Base-by-base conservation (phyloP, 2,888 invertebrate species). In the Conus canariensis region DNA sequence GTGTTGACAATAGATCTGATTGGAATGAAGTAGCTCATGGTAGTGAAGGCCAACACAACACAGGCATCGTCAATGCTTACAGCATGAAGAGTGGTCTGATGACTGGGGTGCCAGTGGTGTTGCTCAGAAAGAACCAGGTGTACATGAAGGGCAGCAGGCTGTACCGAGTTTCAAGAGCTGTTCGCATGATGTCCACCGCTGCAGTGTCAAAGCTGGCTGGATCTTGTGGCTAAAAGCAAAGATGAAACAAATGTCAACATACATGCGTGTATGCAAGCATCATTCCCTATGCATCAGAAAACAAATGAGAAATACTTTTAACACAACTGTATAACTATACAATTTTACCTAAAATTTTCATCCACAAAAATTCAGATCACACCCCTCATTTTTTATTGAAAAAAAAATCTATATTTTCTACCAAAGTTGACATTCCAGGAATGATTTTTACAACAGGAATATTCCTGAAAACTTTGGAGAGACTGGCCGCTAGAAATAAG, bases 151-250 rank as follows among this genome's bases (percentile, higher is more conserved):
- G 97, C 25, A 97, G 93, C n/a, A 97, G 94, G 22, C 94, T 93
- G 94, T 97, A 97, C 45, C 97, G 93, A 10, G 94, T 92, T 30
- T 93, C 87, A 8, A 96, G 89, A 19, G 95, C 95, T 58, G 90
- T 88, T 80, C 93, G 93, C 92, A 95, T 95, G 58, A 93, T 92
- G 22, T 96, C 95, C 19, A 97, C 97, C 30, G 98, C 98, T 83
- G 97, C 97, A 0, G 97, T 96, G 1, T 98, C 98, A 95, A 98
- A 96, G 25, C 97, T 97, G 6, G 97, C 98, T 0, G 98, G 98
- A 97, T 98, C 98, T 97, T 98, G 98, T 77, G 98, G 97, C 95
- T 95, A 89, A 3, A 90, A 64, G 16, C 90, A 16, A 88, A 16
- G 67, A 67, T 30, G 60, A 16, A 16, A 22, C 10, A 77, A 9